Conservation (phyloP, 1,140 invertebrate species). For the Calliopsis andreniformis region DNA sequence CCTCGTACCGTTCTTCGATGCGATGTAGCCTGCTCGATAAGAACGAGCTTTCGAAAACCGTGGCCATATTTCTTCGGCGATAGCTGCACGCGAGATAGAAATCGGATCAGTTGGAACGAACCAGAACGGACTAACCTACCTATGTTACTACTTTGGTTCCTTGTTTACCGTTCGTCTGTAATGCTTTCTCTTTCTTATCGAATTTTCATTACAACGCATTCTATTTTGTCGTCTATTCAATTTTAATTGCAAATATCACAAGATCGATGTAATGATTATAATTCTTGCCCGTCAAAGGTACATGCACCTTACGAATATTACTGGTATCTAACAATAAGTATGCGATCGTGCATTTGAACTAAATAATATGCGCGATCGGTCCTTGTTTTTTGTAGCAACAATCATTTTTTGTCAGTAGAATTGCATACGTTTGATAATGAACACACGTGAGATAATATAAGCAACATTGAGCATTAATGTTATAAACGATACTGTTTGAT, state of each 20-base stretch:
- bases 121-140: slow-evolving; percentile 30
- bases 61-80: slow-evolving; percentile 81
- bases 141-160: background rate
- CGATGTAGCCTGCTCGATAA: slow-evolving; percentile 83
- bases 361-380: too few species aligned
- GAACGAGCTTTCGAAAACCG: slow-evolving; percentile 84
- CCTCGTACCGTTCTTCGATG: slow-evolving; percentile 83
- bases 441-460: too few species aligned
- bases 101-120: slow-evolving; percentile 21
- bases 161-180: background rate
- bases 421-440: background rate
- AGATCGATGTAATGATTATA: background rate
- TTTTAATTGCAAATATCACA: background rate
- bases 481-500: too few species aligned
- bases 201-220: slow-evolving; percentile 1
- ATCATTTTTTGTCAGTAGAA: background rate
- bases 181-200: slow-evolving; percentile 18
- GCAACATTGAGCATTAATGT: too few species aligned
- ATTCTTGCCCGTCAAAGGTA: too few species aligned
- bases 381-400: too few species aligned
- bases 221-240: background rate
- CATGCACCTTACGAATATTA: background rate
- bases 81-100: slow-evolving; percentile 4
- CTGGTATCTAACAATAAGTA: background rate
- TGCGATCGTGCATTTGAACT: background rate